Conservation (phyloP, 2,888 invertebrate species). For the Choristoneura rosaceana region DNA sequence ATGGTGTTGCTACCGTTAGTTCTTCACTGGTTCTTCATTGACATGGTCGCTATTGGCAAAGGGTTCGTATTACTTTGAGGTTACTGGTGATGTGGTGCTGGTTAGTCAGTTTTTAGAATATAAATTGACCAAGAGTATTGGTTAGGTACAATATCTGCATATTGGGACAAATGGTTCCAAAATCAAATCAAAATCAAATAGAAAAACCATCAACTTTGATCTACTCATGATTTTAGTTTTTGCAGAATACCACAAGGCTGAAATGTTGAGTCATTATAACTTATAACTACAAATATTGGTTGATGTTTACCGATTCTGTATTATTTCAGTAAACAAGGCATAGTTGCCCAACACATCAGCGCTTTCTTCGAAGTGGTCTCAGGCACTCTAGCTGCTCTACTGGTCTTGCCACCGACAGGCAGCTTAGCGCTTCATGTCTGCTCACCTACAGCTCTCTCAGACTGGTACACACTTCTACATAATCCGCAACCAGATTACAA, state of each 20-base stretch:
- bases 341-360: slow-evolving; percentile 91
- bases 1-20: slow-evolving; percentile 95
- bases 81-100: background rate
- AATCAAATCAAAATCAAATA: too few relatives aligned
- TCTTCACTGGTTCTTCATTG: slow-evolving; percentile 97
- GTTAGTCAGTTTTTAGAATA: background rate
- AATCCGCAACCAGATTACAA: slow-evolving; percentile 98
- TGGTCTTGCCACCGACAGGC: slow-evolving; percentile 94
- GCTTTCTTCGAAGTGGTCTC: slow-evolving; percentile 92
- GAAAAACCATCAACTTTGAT: too few relatives aligned
- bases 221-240: too few relatives aligned
- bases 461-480: slow-evolving; percentile 98
- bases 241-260: too few relatives aligned
- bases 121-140: too few relatives aligned
- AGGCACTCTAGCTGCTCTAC: slow-evolving; percentile 91
- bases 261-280: too few relatives aligned
- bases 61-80: slow-evolving; percentile 77
- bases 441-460: slow-evolving; percentile 91
- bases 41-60: slow-evolving; percentile 90
- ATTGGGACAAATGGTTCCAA: too few relatives aligned
- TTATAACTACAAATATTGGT: too few relatives aligned
- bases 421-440: slow-evolving; percentile 91
- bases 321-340: slow-evolving; percentile 89
- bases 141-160: too few relatives aligned
- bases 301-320: background rate